phyloP scores from a whole-genome alignment of 2,888 invertebrate species.

The Entomobrya proxima region DNA sequence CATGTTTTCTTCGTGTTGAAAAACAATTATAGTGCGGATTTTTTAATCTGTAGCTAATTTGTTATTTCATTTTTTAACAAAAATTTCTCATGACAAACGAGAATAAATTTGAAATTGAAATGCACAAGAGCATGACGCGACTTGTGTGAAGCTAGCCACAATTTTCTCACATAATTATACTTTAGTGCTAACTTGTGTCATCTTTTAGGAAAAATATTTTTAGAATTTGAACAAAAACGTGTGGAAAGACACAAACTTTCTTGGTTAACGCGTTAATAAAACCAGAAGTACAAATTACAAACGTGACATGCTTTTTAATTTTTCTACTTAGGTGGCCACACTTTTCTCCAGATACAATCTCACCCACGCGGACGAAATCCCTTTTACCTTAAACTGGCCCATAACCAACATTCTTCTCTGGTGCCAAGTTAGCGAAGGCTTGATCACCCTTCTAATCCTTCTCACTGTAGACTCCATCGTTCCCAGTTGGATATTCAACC shows the following conservation, averaged over 20 bases:
- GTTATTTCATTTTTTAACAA: too few relatives aligned
- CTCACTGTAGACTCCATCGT: slow-evolving; percentile 69
- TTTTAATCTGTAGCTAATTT: too few relatives aligned
- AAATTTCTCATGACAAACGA: not conserved
- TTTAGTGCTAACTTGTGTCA: not conserved
- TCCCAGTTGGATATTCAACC: slow-evolving; percentile 70
- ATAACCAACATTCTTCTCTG: slow-evolving; percentile 69
- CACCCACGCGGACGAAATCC: slow-evolving; percentile 40
- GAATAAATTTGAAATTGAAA: not conserved
- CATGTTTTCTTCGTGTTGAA: not conserved
- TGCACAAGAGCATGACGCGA: slow-evolving; percentile 11
- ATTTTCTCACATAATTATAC: not conserved
- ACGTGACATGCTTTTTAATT: not conserved
- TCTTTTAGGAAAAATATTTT: not conserved
- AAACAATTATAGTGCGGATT: too few relatives aligned
- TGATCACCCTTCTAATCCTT: slow-evolving; percentile 65
- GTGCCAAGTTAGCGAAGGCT: slow-evolving; percentile 69
- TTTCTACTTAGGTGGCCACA: slow-evolving; percentile 60
- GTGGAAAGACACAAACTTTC: not conserved
- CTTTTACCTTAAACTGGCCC: slow-evolving; percentile 68
- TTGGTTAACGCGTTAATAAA: not conserved
- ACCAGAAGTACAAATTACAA: not conserved
- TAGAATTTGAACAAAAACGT: not conserved
- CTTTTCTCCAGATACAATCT: slow-evolving; percentile 64
- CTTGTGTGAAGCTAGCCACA: slow-evolving; percentile 14